Evolutionary conservation across 2,888 invertebrate genomes (phyloP), one percentile per base, ranked within the genome.

Genomic region (Tetragnatha montana): DNA sequence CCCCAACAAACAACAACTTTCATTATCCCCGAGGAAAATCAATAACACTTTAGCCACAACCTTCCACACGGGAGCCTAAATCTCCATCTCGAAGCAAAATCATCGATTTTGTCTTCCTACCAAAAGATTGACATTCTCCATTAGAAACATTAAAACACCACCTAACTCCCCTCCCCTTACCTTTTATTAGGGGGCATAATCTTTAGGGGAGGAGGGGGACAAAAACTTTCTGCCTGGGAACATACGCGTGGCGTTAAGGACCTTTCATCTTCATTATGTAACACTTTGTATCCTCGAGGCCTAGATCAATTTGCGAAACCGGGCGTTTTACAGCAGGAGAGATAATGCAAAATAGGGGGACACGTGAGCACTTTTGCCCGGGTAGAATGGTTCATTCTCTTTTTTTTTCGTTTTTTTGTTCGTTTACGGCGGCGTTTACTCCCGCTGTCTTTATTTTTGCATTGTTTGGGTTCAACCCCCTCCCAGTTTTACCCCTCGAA

Each of bases 241-340:
- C 47, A 17, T 60, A 21, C 69, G 47, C 8, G 8, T 60, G 35
- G 81, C 81, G 69, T 87, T 87, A 81, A 71, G 87, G 47, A 73
- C 87, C 75, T 81, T 87, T 87, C 81, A 87, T 87, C 87, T 87
- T 87, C 87, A 87, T 87, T 87, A 87, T 69, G 22, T 22, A 85
- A 76, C 85, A 35, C 79, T 85, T 85, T 85, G 78, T 50, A 51
- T 51, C 21, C 50, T 75, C 19, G 21, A 68, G 47, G 21, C 74
- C 69, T 80, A 47, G n/a, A 35, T 49, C 49, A n/a, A 35, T 22
- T 73, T 73, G 19, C 21, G 8, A 12, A 73, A 17, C 60, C 4
- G 60, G 12, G 60, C 12, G 17, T 60, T 60, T 60, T 60, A 60
- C 60, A 60, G 60, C 60, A 17, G 17, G 60, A 10, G 60, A 60